Evolutionary conservation across 2,888 invertebrate genomes (phyloP).

Genomic region (Eulithis testata): DNA sequence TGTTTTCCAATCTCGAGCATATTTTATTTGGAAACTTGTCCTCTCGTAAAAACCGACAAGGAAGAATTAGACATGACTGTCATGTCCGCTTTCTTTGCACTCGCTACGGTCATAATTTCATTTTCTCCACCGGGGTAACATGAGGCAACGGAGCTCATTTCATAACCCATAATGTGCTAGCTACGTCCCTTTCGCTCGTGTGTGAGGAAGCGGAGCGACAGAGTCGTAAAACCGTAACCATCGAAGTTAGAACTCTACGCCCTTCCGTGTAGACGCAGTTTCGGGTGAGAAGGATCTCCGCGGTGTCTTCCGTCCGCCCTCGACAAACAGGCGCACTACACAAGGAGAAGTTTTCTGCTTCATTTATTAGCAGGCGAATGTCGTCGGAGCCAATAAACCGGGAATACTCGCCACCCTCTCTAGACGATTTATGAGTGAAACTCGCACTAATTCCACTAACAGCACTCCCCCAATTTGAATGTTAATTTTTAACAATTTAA

Average conservation of each 20-base stretch:
- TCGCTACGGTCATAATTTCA: slow-evolving; percentile 75
- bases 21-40: slow-evolving; percentile 45
- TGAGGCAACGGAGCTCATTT: slow-evolving; percentile 77
- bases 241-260: slow-evolving; percentile 68
- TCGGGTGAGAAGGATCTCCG: slow-evolving; percentile 53
- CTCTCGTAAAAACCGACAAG: slow-evolving; percentile 48
- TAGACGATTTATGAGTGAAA: slow-evolving; percentile 80
- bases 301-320: slow-evolving; percentile 70
- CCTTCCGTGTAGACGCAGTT: slow-evolving; percentile 56
- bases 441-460: slow-evolving; percentile 81
- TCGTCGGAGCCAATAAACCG: slow-evolving; percentile 78
- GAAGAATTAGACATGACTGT: slow-evolving; percentile 57
- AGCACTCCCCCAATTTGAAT: slow-evolving; percentile 80
- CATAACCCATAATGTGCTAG: slow-evolving; percentile 78
- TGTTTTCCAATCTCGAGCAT: slow-evolving; percentile 36
- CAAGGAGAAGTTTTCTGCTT: slow-evolving; percentile 81
- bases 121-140: slow-evolving; percentile 75
- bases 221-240: slow-evolving; percentile 55
- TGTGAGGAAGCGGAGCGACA: slow-evolving; percentile 52
- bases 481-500: slow-evolving; percentile 83
- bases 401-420: slow-evolving; percentile 71
- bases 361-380: slow-evolving; percentile 81
- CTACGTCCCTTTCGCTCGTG: slow-evolving; percentile 55
- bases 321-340: slow-evolving; percentile 70
- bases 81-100: slow-evolving; percentile 75